Percentiles rank a stretch among this genome's conserved stretches.
Evolutionary conservation across 2,888 invertebrate species (phyloP).

Genomic region (Hirudinaria manillensis): DNA sequence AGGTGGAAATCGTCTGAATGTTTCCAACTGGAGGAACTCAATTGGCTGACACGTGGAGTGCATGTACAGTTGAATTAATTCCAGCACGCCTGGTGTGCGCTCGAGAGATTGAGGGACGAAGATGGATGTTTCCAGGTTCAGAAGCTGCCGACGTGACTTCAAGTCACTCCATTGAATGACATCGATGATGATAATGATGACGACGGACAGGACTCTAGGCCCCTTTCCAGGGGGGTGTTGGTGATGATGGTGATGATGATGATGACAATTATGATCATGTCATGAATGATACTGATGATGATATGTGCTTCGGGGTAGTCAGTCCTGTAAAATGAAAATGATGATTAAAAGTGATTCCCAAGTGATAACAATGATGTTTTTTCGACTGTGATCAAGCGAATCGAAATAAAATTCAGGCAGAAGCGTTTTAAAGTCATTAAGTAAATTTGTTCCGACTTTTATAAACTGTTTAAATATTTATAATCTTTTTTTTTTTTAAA

Average conservation of each 20-base stretch:
- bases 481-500: too few relatives aligned
- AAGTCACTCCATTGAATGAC: not conserved
- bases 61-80: conserved; percentile 10
- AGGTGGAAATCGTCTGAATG: too few relatives aligned
- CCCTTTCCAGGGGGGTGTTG: not conserved
- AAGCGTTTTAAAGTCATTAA: too few relatives aligned
- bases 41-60: conserved; percentile 15
- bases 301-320: not conserved
- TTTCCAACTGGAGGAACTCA: conserved; percentile 2
- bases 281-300: not conserved
- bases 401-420: too few relatives aligned
- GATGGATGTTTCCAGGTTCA: conserved; percentile 16
- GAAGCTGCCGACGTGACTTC: not conserved
- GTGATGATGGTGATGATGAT: conserved; percentile 1
- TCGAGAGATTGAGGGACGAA: conserved; percentile 6
- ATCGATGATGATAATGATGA: not conserved
- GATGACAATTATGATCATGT: not conserved
- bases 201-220: not conserved
- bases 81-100: not conserved
- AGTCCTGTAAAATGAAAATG: too few relatives aligned
- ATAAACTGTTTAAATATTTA: too few relatives aligned
- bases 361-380: too few relatives aligned
- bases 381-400: too few relatives aligned
- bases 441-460: too few relatives aligned
- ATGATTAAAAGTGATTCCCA: too few relatives aligned